Conservation (phyloP, 2,797 vertebrate genomes). For the Limnodromus scolopaceus region DNA sequence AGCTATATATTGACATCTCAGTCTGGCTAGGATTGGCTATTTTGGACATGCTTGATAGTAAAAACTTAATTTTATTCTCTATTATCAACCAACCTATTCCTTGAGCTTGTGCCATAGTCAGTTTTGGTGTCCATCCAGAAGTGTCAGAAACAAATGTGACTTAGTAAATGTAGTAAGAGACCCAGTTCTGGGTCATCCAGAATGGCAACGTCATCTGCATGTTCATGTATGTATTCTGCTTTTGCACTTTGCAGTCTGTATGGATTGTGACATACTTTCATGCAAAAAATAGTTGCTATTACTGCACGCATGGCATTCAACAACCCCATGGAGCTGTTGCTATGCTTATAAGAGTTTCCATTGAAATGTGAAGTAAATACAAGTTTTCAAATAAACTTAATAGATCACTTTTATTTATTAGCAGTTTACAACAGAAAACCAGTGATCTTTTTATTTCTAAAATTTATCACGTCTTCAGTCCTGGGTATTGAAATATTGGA, state of each 20-base stretch:
- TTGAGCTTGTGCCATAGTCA: background rate
- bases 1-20: background rate
- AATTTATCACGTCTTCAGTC: background rate
- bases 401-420: background rate
- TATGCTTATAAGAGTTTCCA: background rate
- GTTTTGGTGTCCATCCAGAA: background rate
- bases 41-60: background rate
- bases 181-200: background rate
- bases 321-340: background rate
- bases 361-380: background rate
- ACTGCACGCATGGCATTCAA: background rate
- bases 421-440: background rate
- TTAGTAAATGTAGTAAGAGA: background rate
- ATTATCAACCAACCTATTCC: background rate
- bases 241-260: background rate
- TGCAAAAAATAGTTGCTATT: background rate
- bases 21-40: background rate
- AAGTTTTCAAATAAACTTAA: background rate
- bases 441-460: background rate
- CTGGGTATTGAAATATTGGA: conserved; percentile 1
- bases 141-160: background rate
- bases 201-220: background rate
- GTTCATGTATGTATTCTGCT: background rate
- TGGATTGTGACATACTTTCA: background rate
- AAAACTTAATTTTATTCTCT: background rate